These are phyloP conservation scores for Acronicta psi DNA, from an alignment of 2,888 invertebrate genomes.

Conservation along the genomic window DNA sequence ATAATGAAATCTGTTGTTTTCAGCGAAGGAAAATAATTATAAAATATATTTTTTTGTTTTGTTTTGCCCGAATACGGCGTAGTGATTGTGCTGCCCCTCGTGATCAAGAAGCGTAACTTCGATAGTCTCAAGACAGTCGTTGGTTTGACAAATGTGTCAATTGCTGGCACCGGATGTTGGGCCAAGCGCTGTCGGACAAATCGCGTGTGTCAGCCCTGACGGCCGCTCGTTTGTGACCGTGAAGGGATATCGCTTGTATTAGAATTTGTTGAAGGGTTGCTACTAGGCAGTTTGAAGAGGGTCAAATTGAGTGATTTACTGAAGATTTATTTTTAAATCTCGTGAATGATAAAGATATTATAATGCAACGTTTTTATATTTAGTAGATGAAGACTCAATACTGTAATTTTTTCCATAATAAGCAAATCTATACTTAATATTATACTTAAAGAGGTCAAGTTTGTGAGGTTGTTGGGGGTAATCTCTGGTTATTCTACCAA, in stretches of 20 bases:
- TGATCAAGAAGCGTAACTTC: slow-evolving; percentile 31
- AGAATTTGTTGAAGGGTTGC: slow-evolving; percentile 42
- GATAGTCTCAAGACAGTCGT: slow-evolving; percentile 59
- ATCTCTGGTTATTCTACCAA: too few species aligned
- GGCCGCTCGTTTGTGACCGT: slow-evolving; percentile 60
- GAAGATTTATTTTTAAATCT: too few species aligned
- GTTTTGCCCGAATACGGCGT: not conserved
- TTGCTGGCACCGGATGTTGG: slow-evolving; percentile 73
- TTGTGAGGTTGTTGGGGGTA: too few species aligned
- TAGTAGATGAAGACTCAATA: too few species aligned
- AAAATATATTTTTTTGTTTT: not conserved
- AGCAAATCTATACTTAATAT: too few species aligned
- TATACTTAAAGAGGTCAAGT: too few species aligned
- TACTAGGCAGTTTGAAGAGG: slow-evolving; percentile 9
- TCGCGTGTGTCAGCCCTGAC: slow-evolving; percentile 71
- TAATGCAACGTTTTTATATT: too few species aligned
- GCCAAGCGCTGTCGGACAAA: slow-evolving; percentile 69
- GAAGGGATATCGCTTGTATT: slow-evolving; percentile 49
- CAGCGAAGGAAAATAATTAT: too few species aligned
- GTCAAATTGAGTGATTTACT: not conserved
- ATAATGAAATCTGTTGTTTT: too few species aligned
- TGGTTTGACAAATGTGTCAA: slow-evolving; percentile 81
- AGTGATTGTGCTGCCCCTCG: slow-evolving; percentile 2
- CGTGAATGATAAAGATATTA: too few species aligned
- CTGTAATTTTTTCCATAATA: too few species aligned